Percentiles rank a stretch among this genome's conserved stretches.
Evolutionary conservation across 1,140 invertebrate genomes (phyloP).

Genomic region (Platorchestia sp.): DNA sequence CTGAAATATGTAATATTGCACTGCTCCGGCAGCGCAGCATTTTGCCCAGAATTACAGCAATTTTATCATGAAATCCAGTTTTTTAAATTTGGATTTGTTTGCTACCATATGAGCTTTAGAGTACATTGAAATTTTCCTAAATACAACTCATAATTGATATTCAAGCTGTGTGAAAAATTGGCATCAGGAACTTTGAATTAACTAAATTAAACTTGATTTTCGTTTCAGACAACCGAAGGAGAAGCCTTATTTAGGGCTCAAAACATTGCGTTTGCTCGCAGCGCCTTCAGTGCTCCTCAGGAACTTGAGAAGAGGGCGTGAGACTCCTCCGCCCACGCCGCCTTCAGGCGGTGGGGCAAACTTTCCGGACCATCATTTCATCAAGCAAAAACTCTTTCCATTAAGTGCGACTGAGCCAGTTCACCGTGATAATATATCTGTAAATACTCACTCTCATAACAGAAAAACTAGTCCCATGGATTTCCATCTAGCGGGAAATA

Average conservation of each 20-base stretch:
- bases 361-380: not conserved
- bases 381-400: not conserved
- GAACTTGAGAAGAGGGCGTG: not conserved
- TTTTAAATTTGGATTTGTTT: no score
- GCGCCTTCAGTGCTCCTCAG: not conserved
- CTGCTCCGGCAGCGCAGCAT: no score
- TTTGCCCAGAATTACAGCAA: no score
- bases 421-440: not conserved
- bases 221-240: not conserved
- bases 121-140: no score
- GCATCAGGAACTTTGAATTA: no score
- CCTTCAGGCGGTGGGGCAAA: not conserved
- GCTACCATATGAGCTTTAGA: no score
- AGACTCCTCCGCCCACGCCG: not conserved
- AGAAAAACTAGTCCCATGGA: not conserved
- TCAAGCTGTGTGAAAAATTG: no score
- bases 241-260: not conserved
- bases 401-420: not conserved
- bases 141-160: no score
- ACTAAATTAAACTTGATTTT: no score
- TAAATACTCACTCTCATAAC: not conserved
- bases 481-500: not conserved
- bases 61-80: no score
- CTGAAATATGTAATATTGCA: no score
- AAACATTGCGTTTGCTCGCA: not conserved